Percentiles rank a stretch among this genome's conserved stretches.
Evolutionary conservation across 2,113 vertebrate genomes (phyloP).

Genomic region (Merops nubicus): DNA sequence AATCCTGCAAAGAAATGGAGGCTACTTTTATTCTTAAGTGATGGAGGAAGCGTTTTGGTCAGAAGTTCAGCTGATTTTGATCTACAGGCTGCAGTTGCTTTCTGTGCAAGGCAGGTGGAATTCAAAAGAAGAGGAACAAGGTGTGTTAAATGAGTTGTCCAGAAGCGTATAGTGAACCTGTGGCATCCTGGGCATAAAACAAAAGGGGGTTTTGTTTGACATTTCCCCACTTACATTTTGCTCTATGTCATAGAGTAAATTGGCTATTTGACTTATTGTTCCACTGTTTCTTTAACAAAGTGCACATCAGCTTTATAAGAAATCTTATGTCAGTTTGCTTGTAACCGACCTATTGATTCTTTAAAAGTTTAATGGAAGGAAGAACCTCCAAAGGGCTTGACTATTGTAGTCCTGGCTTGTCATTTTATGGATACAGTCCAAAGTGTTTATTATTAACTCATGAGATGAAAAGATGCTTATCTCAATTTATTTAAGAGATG

Average conservation of each 20-base stretch:
- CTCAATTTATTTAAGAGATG: background rate
- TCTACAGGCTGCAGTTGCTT: background rate
- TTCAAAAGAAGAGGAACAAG: background rate
- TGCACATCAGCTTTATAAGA: background rate
- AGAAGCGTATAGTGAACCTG: background rate
- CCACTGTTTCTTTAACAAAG: background rate
- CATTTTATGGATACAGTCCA: background rate
- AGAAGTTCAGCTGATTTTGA: background rate
- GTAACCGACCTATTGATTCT: background rate
- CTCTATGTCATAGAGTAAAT: background rate
- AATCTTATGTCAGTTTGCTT: background rate
- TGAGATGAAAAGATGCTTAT: conserved; percentile 3
- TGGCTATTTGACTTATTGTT: background rate
- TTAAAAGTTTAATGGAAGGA: background rate
- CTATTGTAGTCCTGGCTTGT: background rate
- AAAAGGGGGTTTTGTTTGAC: background rate
- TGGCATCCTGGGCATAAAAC: background rate
- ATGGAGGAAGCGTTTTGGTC: background rate
- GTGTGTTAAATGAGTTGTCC: background rate
- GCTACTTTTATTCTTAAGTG: background rate
- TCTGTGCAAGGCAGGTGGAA: background rate
- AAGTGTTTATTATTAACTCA: background rate
- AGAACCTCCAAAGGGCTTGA: background rate
- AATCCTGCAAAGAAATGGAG: background rate
- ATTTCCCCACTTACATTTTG: background rate